phyloP scores from a whole-genome alignment of 2,113 vertebrate genomes.

The Platichthys stellatus region DNA sequence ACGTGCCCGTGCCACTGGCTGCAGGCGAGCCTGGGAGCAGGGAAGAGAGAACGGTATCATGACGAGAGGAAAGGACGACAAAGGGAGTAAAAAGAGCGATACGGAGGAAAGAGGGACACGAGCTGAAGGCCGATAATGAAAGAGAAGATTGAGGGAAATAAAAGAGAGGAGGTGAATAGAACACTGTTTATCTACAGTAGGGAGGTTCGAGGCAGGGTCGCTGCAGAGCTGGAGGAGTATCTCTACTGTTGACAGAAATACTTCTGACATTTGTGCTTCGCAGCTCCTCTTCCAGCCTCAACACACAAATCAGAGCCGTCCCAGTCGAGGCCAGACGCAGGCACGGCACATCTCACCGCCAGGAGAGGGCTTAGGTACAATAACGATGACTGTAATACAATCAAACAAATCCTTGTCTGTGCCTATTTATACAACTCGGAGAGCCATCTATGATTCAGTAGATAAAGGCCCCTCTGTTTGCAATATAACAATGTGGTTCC shows the following conservation, averaged over 20 bases:
- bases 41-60: slow-evolving; percentile 26
- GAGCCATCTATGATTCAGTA: slow-evolving; percentile 24
- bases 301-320: slow-evolving; percentile 52
- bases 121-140: slow-evolving; percentile 19
- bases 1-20: slow-evolving; percentile 92
- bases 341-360: slow-evolving; percentile 30
- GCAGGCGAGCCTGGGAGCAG: slow-evolving; percentile 86
- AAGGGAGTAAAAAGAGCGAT: background rate
- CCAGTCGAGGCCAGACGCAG: slow-evolving; percentile 50
- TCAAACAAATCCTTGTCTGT: slow-evolving; percentile 67
- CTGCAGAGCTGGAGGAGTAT: slow-evolving; percentile 36
- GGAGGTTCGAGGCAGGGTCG: slow-evolving; percentile 33
- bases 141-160: background rate
- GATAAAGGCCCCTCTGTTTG: slow-evolving; percentile 39
- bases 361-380: slow-evolving; percentile 48
- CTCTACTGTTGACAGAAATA: slow-evolving; percentile 53
- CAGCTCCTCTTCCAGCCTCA: slow-evolving; percentile 49
- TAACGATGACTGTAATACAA: slow-evolving; percentile 76
- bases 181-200: slow-evolving; percentile 1
- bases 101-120: background rate
- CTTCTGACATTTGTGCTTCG: slow-evolving; percentile 67
- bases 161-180: slow-evolving; percentile 37
- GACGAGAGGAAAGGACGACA: slow-evolving; percentile 40
- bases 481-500: slow-evolving; percentile 30
- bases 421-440: slow-evolving; percentile 35